Percentiles rank a stretch among this genome's conserved stretches.
Evolutionary conservation across 1,140 invertebrate species (phyloP).

Genomic region (Acromyrmex heyeri): DNA sequence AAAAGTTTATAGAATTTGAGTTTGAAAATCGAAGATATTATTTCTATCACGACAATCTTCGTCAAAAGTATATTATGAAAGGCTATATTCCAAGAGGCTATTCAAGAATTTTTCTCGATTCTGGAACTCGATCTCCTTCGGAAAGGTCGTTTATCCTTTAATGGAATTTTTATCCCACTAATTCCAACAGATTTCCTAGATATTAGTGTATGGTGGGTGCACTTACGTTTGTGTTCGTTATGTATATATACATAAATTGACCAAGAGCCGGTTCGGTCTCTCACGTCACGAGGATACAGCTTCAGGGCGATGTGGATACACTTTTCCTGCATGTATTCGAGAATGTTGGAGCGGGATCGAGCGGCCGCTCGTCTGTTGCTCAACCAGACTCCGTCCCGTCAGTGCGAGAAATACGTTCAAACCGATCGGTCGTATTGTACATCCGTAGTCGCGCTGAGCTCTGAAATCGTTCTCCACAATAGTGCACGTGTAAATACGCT

Average conservation of each 20-base stretch:
- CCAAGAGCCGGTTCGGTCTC: conserved; percentile 9
- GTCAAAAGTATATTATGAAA: neutral
- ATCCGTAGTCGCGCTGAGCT: conserved; percentile 41
- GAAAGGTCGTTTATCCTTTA: neutral
- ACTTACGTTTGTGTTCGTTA: neutral
- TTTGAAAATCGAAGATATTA: neutral
- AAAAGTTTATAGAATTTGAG: neutral
- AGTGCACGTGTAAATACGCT: neutral
- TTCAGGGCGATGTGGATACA: conserved; percentile 5
- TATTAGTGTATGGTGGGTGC: neutral
- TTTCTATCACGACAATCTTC: neutral
- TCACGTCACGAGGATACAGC: neutral
- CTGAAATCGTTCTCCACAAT: neutral
- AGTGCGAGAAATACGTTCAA: conserved; percentile 78
- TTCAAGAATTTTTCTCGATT: neutral
- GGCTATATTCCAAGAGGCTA: neutral
- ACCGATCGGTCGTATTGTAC: conserved; percentile 69
- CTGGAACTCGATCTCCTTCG: neutral
- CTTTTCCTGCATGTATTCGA: conserved; percentile 17
- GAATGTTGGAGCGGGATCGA: neutral
- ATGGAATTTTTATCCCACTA: neutral
- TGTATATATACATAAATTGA: neutral
- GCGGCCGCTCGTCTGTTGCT: conserved; percentile 58
- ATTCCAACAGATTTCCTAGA: too few relatives aligned
- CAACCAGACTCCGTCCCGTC: conserved; percentile 67